Conservation (phyloP, 2,888 invertebrate species). For the Phalera bucephala region DNA sequence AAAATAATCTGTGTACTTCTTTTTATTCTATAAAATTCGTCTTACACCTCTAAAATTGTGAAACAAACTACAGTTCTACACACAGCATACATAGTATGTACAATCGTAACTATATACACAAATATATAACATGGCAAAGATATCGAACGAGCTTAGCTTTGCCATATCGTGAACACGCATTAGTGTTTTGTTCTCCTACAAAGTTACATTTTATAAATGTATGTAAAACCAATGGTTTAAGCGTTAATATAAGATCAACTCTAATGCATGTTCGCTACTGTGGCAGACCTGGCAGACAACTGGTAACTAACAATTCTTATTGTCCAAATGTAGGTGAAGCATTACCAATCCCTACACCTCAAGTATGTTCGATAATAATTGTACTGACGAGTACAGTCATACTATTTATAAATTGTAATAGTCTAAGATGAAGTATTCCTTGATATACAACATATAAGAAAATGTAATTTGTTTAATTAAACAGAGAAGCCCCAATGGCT, state of each 20-base stretch:
- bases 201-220: slow-evolving; percentile 3
- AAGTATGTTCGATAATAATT: slow-evolving; percentile 23
- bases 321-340: slow-evolving; percentile 54
- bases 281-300: slow-evolving; percentile 43
- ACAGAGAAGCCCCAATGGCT: slow-evolving; percentile 25
- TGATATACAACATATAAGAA: slow-evolving; percentile 6
- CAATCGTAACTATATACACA: slow-evolving; percentile 73
- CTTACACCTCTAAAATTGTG: slow-evolving; percentile 66
- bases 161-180: slow-evolving; percentile 44
- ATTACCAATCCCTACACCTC: slow-evolving; percentile 29
- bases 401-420: neutral
- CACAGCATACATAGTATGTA: slow-evolving; percentile 80
- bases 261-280: slow-evolving; percentile 41
- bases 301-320: slow-evolving; percentile 70
- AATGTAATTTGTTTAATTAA: slow-evolving; percentile 15
- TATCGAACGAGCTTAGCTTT: slow-evolving; percentile 45
- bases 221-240: no score
- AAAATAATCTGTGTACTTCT: slow-evolving; percentile 53
- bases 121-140: slow-evolving; percentile 61
- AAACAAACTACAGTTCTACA: slow-evolving; percentile 73
- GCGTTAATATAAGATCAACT: slow-evolving; percentile 10
- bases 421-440: neutral
- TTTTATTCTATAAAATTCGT: slow-evolving; percentile 52
- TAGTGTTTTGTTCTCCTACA: slow-evolving; percentile 15
- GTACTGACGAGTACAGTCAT: slow-evolving; percentile 19